Evolutionary conservation across 2,888 invertebrate genomes (phyloP), one percentile per base, ranked within the genome.

Genomic region (Schrankia costaestrigalis): DNA sequence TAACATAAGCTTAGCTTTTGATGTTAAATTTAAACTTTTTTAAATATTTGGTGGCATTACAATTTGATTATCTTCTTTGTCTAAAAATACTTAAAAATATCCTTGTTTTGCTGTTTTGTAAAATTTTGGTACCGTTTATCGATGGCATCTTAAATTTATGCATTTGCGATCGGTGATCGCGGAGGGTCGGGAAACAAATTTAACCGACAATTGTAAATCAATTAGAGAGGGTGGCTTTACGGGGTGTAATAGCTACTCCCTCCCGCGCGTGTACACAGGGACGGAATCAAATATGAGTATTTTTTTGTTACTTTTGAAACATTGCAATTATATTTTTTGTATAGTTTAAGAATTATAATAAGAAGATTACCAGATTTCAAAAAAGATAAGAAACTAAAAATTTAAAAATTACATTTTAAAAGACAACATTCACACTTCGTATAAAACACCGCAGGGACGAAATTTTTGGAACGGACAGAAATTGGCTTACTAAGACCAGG

Each of bases 161-260:
- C 75, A 74, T 76, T 78, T 71, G 67, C 71, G 75, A 76, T 78
- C 74, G 66, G 59, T 77, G 80, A 82, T 84, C 78, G 63, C 71
- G 45, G 62, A 59, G 81, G 85, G 83, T 80, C 75, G 82, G 84
- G 81, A 86, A 85, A 86, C 87, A 87, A 87, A 87, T 87, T 87
- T 85, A 85, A 80, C 83, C 84, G 81, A 85, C 87, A 86, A 86
- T 87, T 87, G 86, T 87, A 86, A 87, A 87, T 87, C 86, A 87
- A 87, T 86, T 87, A 86, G 82, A 81, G 77, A 68, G 84, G 85
- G 85, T 78, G 84, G 84, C 73, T 72, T 75, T 71, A 72, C 62
- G 73, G 81, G 83, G 83, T 78, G 79, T 78, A 80, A 80, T 75
- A 71, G 78, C 79, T 71, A 62, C 77, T 78, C 68, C 71, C 72